Base-by-base conservation (phyloP, 2,113 vertebrate species). In the Morphnarchus princeps region DNA sequence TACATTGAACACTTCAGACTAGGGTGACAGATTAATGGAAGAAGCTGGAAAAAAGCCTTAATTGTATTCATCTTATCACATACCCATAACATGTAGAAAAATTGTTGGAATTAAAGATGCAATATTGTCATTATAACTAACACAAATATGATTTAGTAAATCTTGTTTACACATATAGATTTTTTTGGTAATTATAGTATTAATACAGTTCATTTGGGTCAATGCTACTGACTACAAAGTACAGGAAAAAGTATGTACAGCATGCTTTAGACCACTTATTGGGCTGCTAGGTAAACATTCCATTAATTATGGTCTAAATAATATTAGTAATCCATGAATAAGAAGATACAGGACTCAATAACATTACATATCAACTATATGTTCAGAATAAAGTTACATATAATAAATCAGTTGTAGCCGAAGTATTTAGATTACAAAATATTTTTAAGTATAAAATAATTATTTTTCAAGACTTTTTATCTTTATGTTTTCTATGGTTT, bases 51-150 rank as follows among this genome's bases (percentile, higher is more conserved):
- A 79, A 73, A 83, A 40, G 1, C 3, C 6, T 45, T 69, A 28
- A 20, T 42, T n/a, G 1, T 29, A 8, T 8, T 24, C 0, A 0
- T 42, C 4, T 59, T 74, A 38, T 3, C 3, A 47, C 16, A 79
- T 25, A 17, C 3, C 32, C 4, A 29, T 0, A 4, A 1, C 4
- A 22, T 32, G 6, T 34, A 77, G 29, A 86, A 83, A 85, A 65
- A 42, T 5, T 25, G 2, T 29, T 43, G 15, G 11, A 54, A 52
- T 58, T 79, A 58, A 86, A 42, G 12, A 34, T 22, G 2, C 10
- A 45, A 9, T 92, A 55, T 38, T 1, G 0, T 45, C 71, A 59
- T 80, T 67, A 32, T 11, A 47, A 21, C 9, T 40, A 59, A 38
- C 10, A 29, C 7, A 97, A 73, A 47, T 31, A 42, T 5, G 12